A percentile compares a stretch with the other conserved stretches of the same genome.
Conservation (phyloP, 2,888 invertebrate species). For the Folsomia manolachei region DNA sequence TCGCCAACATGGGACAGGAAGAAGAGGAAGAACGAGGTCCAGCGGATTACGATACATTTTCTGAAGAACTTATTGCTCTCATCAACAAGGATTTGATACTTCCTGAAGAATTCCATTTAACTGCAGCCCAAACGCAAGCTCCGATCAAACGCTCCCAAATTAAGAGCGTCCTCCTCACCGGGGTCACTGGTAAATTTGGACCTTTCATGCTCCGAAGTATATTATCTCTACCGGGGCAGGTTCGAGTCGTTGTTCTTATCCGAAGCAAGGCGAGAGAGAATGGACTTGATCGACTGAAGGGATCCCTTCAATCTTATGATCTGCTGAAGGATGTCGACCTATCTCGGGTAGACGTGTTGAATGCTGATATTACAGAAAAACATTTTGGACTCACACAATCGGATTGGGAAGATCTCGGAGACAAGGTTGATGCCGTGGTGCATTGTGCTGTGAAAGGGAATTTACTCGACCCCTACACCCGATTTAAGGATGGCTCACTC, state of each 20-base stretch:
- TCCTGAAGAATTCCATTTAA: conserved; percentile 1
- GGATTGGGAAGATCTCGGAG: conserved; percentile 24
- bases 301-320: conserved; percentile 28
- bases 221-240: conserved; percentile 5
- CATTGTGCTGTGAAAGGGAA: conserved; percentile 43
- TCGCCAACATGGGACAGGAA: conserved; percentile 21
- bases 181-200: conserved; percentile 40
- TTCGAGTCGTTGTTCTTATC: conserved; percentile 33
- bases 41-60: neutral
- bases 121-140: conserved; percentile 10
- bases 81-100: conserved; percentile 33
- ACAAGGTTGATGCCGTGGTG: conserved; percentile 30
- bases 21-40: neutral
- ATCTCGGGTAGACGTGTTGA: conserved; percentile 22
- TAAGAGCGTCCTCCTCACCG: conserved; percentile 36
- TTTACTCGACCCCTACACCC: conserved; percentile 35
- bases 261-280: conserved; percentile 27
- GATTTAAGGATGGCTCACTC: conserved; percentile 12
- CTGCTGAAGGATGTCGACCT: conserved; percentile 27
- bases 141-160: conserved; percentile 26
- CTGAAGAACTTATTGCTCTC: conserved; percentile 5
- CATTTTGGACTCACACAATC: conserved; percentile 22
- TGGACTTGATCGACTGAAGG: conserved; percentile 25
- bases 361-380: conserved; percentile 31
- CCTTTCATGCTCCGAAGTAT: conserved; percentile 31